Evolutionary conservation across 2,113 vertebrate genomes (phyloP), one percentile per base, ranked within the genome.

Genomic region (Bostrychus sinensis): DNA sequence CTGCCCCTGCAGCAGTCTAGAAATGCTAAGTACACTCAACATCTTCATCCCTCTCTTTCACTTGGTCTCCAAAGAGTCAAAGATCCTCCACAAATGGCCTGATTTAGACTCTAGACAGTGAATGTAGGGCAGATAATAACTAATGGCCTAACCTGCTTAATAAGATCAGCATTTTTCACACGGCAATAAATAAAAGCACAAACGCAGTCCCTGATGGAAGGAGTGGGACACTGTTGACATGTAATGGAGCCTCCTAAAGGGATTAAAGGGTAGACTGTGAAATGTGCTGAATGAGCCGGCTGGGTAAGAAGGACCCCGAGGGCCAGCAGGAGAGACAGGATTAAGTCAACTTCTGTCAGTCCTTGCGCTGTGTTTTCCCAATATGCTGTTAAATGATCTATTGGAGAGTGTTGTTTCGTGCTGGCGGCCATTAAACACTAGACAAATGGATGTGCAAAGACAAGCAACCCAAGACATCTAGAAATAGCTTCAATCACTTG

Each of bases 261-360:
- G 86, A 90, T 90, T 89, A 89, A 56, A 64, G 70, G 62, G 65
- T 42, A 74, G 72, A 81, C 83, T 78, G 82, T 90, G 85, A 87
- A 88, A 88, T 86, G 83, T 72, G 80, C 73, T 86, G 84, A 84
- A 87, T 66, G 80, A 17, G 65, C n/a, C 80, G 59, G 75, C 56
- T 60, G 59, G 57, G 82, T 73, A 63, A 70, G 68, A 78, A 72
- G 60, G 62, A 6, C 76, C 88, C 75, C 4, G 14, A 68, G 80
- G 78, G 63, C 80, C 38, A 56, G 56, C 59, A 72, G 68, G 67
- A 80, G 81, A 78, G 56, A 76, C 70, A 7, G 76, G 83, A 89
- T 88, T 82, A 82, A 79, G 64, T 70, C 68, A 70, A 41, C 55
- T 51, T 8, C 20, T 39, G 59, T 62, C 28, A 41, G 56, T 54